Percentiles rank a stretch among this genome's conserved stretches.
These are phyloP conservation scores for Avahi laniger DNA, from an alignment of 2,797 vertebrate genomes.

Conservation along the genomic window DNA sequence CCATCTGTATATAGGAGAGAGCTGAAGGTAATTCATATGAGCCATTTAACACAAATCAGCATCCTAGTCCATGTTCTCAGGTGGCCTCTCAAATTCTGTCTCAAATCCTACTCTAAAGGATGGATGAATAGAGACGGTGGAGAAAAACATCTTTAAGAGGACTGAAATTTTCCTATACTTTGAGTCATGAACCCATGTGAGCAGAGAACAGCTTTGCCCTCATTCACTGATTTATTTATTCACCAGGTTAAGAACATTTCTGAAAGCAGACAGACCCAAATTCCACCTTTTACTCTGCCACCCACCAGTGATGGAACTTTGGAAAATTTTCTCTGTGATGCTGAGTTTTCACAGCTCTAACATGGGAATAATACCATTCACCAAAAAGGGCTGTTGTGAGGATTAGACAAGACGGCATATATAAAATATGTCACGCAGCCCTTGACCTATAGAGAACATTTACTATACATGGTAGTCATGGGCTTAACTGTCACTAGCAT, in stretches of 20 bases:
- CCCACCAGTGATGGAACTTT: not conserved
- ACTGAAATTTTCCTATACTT: not conserved
- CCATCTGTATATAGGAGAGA: not conserved
- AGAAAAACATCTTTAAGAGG: not conserved
- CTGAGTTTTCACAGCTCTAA: not conserved
- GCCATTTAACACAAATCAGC: constrained; percentile 39
- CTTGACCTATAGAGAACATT: not conserved
- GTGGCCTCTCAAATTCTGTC: constrained; percentile 22
- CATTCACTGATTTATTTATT: not conserved
- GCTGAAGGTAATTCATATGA: not conserved
- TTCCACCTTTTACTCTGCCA: not conserved
- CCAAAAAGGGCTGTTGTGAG: not conserved
- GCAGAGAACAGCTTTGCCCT: not conserved
- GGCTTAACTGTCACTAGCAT: not conserved
- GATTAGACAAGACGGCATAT: not conserved
- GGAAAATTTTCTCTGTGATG: not conserved
- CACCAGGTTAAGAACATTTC: not conserved
- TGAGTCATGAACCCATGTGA: not conserved
- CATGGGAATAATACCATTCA: not conserved
- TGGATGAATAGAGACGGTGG: not conserved
- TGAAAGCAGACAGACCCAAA: not conserved
- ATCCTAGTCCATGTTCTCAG: not conserved
- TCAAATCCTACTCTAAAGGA: constrained; percentile 2
- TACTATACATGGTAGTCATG: not conserved
- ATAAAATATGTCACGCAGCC: too few species aligned